Percentiles rank a stretch among this genome's conserved stretches.
These are phyloP conservation scores for Casuarius casuarius DNA, from an alignment of 2,113 vertebrate species.

Conservation along the genomic window DNA sequence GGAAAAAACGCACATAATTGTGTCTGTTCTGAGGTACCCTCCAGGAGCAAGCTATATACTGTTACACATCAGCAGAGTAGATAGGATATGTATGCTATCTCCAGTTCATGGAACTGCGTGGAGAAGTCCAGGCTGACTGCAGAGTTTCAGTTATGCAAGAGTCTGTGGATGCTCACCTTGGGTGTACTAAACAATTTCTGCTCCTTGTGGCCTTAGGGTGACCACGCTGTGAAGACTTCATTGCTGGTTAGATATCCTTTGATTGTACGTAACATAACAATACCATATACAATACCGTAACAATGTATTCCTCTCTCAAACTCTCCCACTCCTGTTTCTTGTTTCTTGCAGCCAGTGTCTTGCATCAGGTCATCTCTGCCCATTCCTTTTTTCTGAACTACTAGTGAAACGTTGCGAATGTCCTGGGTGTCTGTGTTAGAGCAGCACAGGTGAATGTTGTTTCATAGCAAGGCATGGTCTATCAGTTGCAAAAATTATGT, in stretches of 20 bases:
- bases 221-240: neutral
- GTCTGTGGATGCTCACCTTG: neutral
- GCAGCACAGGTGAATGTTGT: neutral
- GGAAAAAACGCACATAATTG: neutral
- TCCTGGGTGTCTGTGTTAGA: neutral
- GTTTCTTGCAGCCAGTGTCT: neutral
- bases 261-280: neutral
- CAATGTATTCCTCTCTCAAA: neutral
- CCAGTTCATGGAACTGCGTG: accelerated
- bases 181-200: neutral
- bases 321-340: neutral
- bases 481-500: neutral
- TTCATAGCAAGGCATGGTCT: neutral
- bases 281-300: too few species aligned
- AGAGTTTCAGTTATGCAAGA: neutral
- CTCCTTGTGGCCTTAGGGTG: neutral
- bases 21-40: neutral
- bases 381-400: neutral
- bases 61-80: neutral
- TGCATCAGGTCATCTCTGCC: neutral
- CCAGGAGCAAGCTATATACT: neutral
- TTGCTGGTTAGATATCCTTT: neutral
- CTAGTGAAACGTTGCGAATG: neutral
- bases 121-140: neutral
- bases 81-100: neutral